phyloP scores from a whole-genome alignment of 2,888 invertebrate species.

The Eupithecia subfuscata region DNA sequence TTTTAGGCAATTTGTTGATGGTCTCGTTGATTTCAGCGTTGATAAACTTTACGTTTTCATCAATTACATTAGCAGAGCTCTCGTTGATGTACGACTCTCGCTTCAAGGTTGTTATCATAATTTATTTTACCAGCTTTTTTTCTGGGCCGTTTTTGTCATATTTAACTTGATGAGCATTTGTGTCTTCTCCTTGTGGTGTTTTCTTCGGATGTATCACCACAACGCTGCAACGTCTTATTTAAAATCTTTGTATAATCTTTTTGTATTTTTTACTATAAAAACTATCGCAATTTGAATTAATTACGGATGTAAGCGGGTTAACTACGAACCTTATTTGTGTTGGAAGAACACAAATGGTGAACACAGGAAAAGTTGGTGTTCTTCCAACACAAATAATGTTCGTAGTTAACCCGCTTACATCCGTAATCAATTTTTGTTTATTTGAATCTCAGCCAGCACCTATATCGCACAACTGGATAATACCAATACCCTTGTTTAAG shows the following conservation, averaged over 20 bases:
- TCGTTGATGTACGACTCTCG: background rate
- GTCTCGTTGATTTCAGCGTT: constrained; percentile 16
- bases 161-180: background rate
- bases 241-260: background rate
- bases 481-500: background rate
- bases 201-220: background rate
- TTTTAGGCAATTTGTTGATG: constrained; percentile 19
- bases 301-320: too few relatives aligned
- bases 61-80: background rate
- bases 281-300: too few relatives aligned
- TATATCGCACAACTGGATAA: background rate
- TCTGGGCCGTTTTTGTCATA: background rate
- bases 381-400: too few relatives aligned
- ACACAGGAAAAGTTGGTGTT: too few relatives aligned
- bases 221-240: background rate
- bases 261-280: background rate
- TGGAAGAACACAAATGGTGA: too few relatives aligned
- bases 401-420: too few relatives aligned
- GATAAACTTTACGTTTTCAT: constrained; percentile 8
- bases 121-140: background rate
- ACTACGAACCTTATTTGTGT: too few relatives aligned
- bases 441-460: background rate
- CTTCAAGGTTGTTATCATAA: background rate
- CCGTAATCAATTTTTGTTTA: background rate
- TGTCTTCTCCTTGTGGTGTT: background rate